These are phyloP conservation scores for Phataginus tricuspis DNA, from an alignment of 2,797 vertebrate genomes.

Conservation along the genomic window DNA sequence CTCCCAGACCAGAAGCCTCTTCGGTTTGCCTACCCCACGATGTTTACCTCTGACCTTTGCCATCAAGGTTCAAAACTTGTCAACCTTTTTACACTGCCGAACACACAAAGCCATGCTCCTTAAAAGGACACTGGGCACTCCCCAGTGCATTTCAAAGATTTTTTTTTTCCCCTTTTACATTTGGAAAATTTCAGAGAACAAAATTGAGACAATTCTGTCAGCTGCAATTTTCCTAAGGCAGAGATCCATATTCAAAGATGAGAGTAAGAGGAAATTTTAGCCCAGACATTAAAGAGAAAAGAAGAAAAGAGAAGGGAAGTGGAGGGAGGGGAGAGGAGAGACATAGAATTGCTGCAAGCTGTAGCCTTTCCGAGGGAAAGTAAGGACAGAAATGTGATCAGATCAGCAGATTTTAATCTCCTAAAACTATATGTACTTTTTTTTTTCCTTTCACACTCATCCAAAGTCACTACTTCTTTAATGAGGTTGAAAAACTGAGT, in stretches of 20 bases:
- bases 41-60: conserved; percentile 53
- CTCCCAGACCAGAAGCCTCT: background rate
- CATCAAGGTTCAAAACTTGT: background rate
- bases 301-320: background rate
- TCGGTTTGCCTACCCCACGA: background rate
- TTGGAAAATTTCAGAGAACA: conserved; percentile 48
- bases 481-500: conserved; percentile 31
- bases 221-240: conserved; percentile 40
- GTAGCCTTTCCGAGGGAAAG: conserved; percentile 17
- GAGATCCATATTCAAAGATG: background rate
- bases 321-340: background rate
- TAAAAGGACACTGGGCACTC: background rate
- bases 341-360: background rate
- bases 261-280: conserved; percentile 46
- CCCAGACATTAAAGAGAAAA: conserved; percentile 11
- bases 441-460: background rate
- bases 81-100: background rate
- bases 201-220: conserved; percentile 26
- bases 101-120: background rate
- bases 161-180: background rate
- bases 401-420: background rate
- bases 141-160: background rate
- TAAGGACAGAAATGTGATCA: background rate
- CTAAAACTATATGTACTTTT: background rate
- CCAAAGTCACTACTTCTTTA: conserved; percentile 33